These are phyloP conservation scores for Polymixis flavicincta DNA, from an alignment of 2,888 invertebrate genomes.

Conservation along the genomic window DNA sequence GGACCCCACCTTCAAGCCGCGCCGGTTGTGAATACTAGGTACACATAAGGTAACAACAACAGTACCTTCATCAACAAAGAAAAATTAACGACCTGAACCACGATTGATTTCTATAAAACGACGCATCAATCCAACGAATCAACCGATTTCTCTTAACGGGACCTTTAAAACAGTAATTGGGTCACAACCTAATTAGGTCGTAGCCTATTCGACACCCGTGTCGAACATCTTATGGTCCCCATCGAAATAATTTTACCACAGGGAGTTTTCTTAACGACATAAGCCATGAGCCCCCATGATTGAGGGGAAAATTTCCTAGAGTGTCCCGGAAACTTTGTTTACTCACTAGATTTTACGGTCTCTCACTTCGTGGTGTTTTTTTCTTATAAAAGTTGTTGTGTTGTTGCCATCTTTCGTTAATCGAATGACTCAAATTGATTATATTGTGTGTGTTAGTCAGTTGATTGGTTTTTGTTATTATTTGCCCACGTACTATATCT, in stretches of 20 bases:
- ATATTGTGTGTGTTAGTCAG: conserved; percentile 37
- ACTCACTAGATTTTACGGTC: conserved; percentile 52
- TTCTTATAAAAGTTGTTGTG: conserved; percentile 38
- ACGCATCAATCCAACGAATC: conserved; percentile 73
- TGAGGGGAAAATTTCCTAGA: conserved; percentile 67
- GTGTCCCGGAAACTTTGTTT: conserved; percentile 66
- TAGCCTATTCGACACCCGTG: conserved; percentile 76
- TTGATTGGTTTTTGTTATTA: conserved; percentile 54
- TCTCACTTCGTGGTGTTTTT: conserved; percentile 35
- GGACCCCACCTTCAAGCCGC: too few species aligned
- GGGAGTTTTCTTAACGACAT: conserved; percentile 83
- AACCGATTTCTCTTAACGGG: conserved; percentile 74
- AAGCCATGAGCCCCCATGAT: conserved; percentile 70
- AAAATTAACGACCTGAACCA: conserved; percentile 36
- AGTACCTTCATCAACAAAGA: conserved; percentile 15
- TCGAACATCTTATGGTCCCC: conserved; percentile 81
- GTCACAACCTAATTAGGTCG: conserved; percentile 88
- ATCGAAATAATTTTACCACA: conserved; percentile 81
- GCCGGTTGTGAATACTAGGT: too few species aligned
- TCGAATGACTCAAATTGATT: conserved; percentile 53
- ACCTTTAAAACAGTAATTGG: conserved; percentile 86
- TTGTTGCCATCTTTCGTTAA: conserved; percentile 36
- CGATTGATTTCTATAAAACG: conserved; percentile 64
- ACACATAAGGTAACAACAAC: not conserved
- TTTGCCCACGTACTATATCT: conserved; percentile 41